Evolutionary conservation across 2,888 invertebrate genomes (phyloP), one percentile per base, ranked within the genome.

Genomic region (Agonum fuliginosum): DNA sequence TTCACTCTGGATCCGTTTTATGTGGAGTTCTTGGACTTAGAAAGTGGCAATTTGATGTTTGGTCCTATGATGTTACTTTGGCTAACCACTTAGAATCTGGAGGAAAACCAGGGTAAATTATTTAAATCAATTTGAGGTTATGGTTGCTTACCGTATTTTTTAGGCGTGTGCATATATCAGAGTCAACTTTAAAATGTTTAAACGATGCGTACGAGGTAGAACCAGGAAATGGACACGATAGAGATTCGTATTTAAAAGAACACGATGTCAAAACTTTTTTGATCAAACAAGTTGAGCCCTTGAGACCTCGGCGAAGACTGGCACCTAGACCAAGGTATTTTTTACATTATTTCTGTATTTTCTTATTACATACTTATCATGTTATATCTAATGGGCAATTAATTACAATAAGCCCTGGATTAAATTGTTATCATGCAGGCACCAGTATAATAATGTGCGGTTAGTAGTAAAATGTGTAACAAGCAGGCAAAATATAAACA

Each of bases 21-120:
- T 98, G 98, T 85, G 98, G 99, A 0, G 98, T 99, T 19, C 89
- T 99, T 78, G 98, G 97, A 1, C 90, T 95, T 70, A 90, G 96
- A 80, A 97, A 96, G 87, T 96, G 96, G 97, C 96, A 96, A 88
- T 97, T 96, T 86, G 96, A 96, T 84, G 94, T 96, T 65, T 96
- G 96, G 96, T 95, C 95, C 1, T 93, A 95, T 85, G 98, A 99
- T 88, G 98, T 99, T 83, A 96, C 96, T 12, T 89, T 98, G 80
- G 98, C 98, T 65, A 98, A 98, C 88, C 95, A 95, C 85, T 95
- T 99, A 93, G 99, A 99, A 89, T 96, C 97, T 79, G 97, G 97
- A 1, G 99, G 99, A 22, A 89, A 97, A 81, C 97, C 98, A 0
- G 98, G 98, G 98, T 98, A 89, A 87, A 87, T 83, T 12, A 69